phyloP scores from a whole-genome alignment of 2,113 vertebrate genomes.

The Urocolius indicus region DNA sequence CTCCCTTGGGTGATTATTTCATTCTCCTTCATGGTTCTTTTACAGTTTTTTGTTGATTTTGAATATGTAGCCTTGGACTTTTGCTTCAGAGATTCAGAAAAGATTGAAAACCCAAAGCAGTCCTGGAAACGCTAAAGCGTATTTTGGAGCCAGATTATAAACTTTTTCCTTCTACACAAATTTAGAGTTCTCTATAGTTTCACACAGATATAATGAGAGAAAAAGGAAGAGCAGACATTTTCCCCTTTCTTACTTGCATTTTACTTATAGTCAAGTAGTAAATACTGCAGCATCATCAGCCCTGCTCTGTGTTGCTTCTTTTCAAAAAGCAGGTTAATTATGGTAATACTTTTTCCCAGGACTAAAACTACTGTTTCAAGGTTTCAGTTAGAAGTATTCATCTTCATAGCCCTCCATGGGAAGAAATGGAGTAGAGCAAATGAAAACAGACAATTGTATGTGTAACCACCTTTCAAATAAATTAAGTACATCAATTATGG shows the following conservation, averaged over 20 bases:
- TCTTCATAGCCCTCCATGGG: background rate
- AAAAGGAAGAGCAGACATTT: background rate
- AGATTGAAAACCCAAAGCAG: background rate
- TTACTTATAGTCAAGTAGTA: background rate
- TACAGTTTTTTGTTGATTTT: background rate
- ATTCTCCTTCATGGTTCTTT: background rate
- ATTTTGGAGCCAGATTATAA: background rate
- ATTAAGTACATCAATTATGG: background rate
- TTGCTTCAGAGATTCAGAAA: background rate
- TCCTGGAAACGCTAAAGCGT: background rate
- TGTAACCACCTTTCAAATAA: background rate
- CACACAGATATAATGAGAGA: background rate
- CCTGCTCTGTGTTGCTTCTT: background rate
- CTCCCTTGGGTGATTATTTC: background rate
- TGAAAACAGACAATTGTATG: background rate
- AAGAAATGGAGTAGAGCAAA: background rate
- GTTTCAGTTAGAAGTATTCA: background rate
- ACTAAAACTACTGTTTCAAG: background rate
- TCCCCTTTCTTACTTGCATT: background rate
- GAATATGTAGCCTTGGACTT: background rate
- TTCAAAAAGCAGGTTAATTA: background rate
- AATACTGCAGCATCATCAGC: background rate
- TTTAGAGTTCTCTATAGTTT: background rate
- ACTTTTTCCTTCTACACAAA: background rate
- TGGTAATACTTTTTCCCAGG: background rate